phyloP scores from a whole-genome alignment of 23 tunicate species.

The Ascidia mentula region DNA sequence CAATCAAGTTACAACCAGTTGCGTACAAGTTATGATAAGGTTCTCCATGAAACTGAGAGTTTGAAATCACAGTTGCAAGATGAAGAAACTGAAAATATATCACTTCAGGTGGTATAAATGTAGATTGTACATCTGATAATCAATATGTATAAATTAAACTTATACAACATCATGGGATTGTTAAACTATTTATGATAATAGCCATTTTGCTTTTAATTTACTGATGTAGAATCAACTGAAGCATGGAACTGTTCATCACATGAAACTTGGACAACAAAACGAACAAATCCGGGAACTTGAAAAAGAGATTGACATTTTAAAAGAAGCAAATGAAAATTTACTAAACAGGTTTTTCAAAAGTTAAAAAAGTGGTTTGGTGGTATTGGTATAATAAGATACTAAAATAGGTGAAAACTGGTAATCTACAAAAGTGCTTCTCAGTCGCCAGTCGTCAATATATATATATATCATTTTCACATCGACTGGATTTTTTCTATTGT shows the following conservation, averaged over 20 bases:
- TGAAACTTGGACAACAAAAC: constrained; percentile 24
- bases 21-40: constrained; percentile 43
- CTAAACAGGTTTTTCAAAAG: constrained; percentile 46
- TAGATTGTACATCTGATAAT: not conserved
- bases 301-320: constrained; percentile 61
- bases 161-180: not conserved
- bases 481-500: no score
- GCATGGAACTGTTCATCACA: constrained; percentile 40
- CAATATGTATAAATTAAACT: no score
- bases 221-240: constrained; percentile 51
- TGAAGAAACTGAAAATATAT: constrained; percentile 36
- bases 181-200: not conserved
- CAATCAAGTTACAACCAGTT: constrained; percentile 47
- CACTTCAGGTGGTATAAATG: constrained; percentile 32
- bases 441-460: no score
- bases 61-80: constrained; percentile 36
- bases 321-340: constrained; percentile 78
- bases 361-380: no score
- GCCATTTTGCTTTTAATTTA: not conserved
- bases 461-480: no score
- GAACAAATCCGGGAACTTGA: constrained; percentile 53
- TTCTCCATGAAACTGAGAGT: constrained; percentile 56
- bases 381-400: no score
- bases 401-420: no score
- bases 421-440: no score